Evolutionary conservation across 2,888 invertebrate genomes (phyloP).

Genomic region (Terebella lapidaria): DNA sequence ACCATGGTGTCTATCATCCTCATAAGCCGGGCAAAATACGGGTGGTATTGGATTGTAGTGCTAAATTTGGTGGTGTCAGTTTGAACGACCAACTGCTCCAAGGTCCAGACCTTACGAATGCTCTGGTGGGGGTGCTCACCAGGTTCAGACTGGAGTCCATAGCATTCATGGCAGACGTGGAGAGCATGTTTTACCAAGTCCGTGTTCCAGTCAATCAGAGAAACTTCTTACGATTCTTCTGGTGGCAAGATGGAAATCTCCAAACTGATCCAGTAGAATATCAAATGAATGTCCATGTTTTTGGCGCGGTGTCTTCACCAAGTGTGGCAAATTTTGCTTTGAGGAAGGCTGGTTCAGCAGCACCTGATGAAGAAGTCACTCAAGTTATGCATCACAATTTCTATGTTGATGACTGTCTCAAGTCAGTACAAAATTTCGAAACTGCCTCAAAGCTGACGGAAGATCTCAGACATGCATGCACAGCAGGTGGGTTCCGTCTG

Average conservation of each 20-base stretch:
- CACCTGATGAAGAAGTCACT: too few relatives aligned
- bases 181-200: too few relatives aligned
- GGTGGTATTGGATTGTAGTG: neutral
- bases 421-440: neutral
- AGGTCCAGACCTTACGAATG: neutral
- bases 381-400: neutral
- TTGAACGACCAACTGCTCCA: neutral
- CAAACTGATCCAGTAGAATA: too few relatives aligned
- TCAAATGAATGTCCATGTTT: too few relatives aligned
- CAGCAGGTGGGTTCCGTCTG: too few relatives aligned
- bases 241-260: too few relatives aligned
- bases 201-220: too few relatives aligned
- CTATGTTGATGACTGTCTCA: constrained; percentile 1
- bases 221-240: too few relatives aligned
- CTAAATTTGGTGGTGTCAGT: neutral
- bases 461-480: too few relatives aligned
- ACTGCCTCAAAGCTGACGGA: too few relatives aligned
- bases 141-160: neutral
- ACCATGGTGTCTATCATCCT: too few relatives aligned
- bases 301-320: constrained; percentile 1
- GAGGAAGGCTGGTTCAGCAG: neutral
- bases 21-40: too few relatives aligned
- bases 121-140: neutral
- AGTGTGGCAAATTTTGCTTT: neutral
- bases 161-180: neutral